A percentile compares a stretch with the other conserved stretches of the same genome.
Evolutionary conservation across 2,888 invertebrate species (phyloP).

Genomic region (Synanthedon andrenaeformis): DNA sequence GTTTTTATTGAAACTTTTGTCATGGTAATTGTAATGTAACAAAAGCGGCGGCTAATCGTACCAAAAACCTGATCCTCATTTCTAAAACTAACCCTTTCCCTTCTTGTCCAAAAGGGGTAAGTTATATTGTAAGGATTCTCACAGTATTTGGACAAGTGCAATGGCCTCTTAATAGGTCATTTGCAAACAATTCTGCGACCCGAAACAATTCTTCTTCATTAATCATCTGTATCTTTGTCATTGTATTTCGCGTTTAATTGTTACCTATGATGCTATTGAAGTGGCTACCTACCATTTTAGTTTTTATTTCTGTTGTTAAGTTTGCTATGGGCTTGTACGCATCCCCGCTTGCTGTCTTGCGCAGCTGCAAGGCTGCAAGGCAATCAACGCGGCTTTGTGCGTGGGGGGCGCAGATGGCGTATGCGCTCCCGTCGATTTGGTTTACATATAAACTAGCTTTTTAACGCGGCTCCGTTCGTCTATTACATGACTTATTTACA

Average conservation of each 20-base stretch:
- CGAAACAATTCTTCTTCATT: slow-evolving; percentile 8
- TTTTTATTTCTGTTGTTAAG: background rate
- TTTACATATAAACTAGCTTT: slow-evolving; percentile 14
- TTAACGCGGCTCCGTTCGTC: slow-evolving; percentile 18
- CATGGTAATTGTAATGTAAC: slow-evolving; percentile 2
- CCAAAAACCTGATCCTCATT: slow-evolving; percentile 14
- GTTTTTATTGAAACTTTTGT: background rate
- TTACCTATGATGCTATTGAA: no score
- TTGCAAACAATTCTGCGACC: slow-evolving; percentile 8
- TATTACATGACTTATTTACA: no score
- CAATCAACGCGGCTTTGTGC: slow-evolving; percentile 51
- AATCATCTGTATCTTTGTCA: background rate
- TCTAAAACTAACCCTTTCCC: slow-evolving; percentile 16
- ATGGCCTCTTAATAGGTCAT: slow-evolving; percentile 31
- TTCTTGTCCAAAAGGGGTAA: slow-evolving; percentile 14
- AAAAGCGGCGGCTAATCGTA: slow-evolving; percentile 3
- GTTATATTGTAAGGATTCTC: slow-evolving; percentile 22
- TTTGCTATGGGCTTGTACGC: slow-evolving; percentile 12
- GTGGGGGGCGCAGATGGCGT: slow-evolving; percentile 65
- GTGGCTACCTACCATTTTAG: no score
- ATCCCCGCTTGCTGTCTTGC: slow-evolving; percentile 30
- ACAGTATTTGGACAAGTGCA: slow-evolving; percentile 23
- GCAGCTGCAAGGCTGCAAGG: slow-evolving; percentile 61
- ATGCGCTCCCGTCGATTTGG: slow-evolving; percentile 28
- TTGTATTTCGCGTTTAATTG: background rate